Base-by-base conservation (phyloP, 2,888 invertebrate genomes). In the Pyrgus malvae region DNA sequence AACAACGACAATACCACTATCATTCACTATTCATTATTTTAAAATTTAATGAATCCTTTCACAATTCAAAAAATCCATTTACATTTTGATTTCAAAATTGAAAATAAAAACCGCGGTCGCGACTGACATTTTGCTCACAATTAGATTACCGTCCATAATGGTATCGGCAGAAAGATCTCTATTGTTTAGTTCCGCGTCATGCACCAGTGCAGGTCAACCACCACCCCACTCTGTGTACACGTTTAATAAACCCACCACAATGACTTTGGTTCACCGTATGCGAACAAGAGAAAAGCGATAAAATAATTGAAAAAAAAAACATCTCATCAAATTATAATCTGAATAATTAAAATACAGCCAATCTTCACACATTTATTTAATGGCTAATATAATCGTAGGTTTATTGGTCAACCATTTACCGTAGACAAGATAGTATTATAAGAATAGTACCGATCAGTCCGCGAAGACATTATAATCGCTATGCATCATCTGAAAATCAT, bases 211-310 rank as follows among this genome's bases (percentile, higher is more conserved):
- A 41, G 46, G 29, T 16, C 17, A 41, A 54, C 49, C 57, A 53
- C 46, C 35, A 53, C 49, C 48, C 55, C 35, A 38, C 29, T 57
- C 48, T 37, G 58, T 42, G 48, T 64, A 64, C 48, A 56, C 57
- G 56, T 62, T 64, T 60, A 60, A 62, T 63, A 56, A 49, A 60
- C 37, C n/a, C 44, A 38, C 16, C 29, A 35, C 17, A 29, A 44
- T 25, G 21, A 25, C 11, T 37, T 35, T 35, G 35, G n/a, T 14
- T 4, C 35, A 51, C 35, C 8, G 8, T 27, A 3, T 8, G 9
- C 37, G 25, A 16, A 8, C n/a, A 37, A 11, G 35, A 48, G 35
- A 37, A 23, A 23, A 35, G 9, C 25, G n/a, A 25, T 25, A 33
- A 1, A 16, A 37, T n/a, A n/a, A n/a, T n/a, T n/a, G n/a, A n/a